A percentile compares a stretch with the other conserved stretches of the same genome.
phyloP scores from a whole-genome alignment of 1,140 invertebrate species.

The Dendroctonus ponderosae region DNA sequence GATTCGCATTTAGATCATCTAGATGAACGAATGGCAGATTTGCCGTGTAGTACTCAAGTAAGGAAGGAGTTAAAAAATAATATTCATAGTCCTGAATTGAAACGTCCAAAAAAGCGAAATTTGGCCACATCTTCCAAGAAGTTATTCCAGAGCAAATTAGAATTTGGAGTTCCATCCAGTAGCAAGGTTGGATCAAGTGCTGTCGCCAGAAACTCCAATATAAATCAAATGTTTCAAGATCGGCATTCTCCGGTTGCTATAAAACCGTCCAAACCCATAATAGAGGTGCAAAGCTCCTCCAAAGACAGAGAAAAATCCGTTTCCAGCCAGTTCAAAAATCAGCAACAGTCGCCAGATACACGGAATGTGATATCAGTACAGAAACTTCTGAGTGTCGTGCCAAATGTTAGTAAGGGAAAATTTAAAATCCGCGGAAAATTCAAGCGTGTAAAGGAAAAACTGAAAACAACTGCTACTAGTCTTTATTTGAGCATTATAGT shows the following conservation, averaged over 20 bases:
- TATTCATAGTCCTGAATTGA: constrained; percentile 7
- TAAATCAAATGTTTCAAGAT: too few relatives aligned
- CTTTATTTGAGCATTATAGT: constrained; percentile 39
- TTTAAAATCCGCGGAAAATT: constrained; percentile 45
- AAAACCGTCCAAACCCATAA: too few relatives aligned
- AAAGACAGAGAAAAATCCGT: neutral
- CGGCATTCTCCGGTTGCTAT: too few relatives aligned
- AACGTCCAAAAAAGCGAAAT: neutral
- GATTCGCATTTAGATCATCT: constrained; percentile 41
- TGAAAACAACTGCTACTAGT: constrained; percentile 32
- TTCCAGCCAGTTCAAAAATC: neutral
- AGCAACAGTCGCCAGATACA: neutral
- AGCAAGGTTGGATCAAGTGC: too few relatives aligned
- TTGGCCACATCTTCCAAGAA: constrained; percentile 4
- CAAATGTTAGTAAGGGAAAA: constrained; percentile 32
- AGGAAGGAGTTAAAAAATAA: constrained; percentile 4
- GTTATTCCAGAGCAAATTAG: constrained; percentile 19
- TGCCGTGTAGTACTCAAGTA: constrained; percentile 23
- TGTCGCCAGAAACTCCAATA: too few relatives aligned
- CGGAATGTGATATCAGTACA: constrained; percentile 25
- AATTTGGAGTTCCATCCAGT: neutral
- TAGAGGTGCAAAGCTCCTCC: neutral
- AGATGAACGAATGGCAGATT: constrained; percentile 31
- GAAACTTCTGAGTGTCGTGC: constrained; percentile 22
- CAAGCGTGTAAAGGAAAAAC: constrained; percentile 38